Evolutionary conservation across 1,140 invertebrate genomes (phyloP).

Genomic region (Heliothis subflexa): DNA sequence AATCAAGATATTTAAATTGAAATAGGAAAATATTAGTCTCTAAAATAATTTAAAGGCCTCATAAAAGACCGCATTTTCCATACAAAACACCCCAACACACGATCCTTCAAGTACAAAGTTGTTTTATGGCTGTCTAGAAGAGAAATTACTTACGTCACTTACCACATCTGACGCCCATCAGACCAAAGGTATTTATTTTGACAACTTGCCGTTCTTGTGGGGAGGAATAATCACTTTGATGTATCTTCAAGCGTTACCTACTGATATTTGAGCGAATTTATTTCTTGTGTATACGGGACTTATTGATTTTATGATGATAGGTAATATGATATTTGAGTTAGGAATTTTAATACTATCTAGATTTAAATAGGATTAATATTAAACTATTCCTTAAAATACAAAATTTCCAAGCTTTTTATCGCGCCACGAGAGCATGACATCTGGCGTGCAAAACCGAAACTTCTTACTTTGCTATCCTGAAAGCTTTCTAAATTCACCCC

Average conservation of each 20-base stretch:
- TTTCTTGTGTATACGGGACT: not conserved
- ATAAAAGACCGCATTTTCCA: not conserved
- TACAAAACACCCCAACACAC: not conserved
- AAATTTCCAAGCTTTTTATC: not conserved
- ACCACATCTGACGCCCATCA: constrained; percentile 1
- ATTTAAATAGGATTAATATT: too few species aligned
- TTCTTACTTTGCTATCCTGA: constrained; percentile 18
- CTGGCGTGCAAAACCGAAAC: constrained; percentile 59
- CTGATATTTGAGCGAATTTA: not conserved
- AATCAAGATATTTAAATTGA: too few species aligned
- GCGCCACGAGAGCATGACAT: constrained; percentile 39
- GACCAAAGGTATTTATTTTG: constrained; percentile 32
- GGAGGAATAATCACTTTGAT: constrained; percentile 6
- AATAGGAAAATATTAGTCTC: too few species aligned
- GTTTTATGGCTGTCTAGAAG: constrained; percentile 4
- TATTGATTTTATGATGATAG: too few species aligned
- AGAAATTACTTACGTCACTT: constrained; percentile 15
- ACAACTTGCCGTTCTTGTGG: not conserved
- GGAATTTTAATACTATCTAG: too few species aligned
- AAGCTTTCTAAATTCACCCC: constrained; percentile 53
- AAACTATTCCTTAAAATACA: too few species aligned
- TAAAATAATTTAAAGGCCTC: not conserved
- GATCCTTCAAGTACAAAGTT: not conserved
- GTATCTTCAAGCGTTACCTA: not conserved
- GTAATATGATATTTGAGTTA: too few species aligned